Evolutionary conservation across 2,888 invertebrate species (phyloP).

Genomic region (Oxystoma pomonae): DNA sequence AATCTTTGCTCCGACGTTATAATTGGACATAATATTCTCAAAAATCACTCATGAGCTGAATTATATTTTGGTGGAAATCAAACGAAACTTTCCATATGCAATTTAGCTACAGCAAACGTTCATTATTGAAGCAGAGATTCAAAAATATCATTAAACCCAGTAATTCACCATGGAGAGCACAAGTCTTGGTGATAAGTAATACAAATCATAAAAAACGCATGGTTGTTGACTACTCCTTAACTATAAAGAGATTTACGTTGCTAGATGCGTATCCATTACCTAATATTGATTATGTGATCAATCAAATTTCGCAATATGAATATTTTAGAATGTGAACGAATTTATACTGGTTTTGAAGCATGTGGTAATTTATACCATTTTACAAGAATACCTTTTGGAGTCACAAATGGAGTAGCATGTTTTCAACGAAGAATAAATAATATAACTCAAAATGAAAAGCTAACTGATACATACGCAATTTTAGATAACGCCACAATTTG

Average conservation of each 20-base stretch:
- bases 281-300: too few relatives aligned
- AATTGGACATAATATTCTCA: background rate
- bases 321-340: too few relatives aligned
- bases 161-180: slow-evolving; percentile 8
- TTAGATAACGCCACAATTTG: background rate
- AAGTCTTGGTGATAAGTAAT: background rate
- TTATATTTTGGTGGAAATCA: background rate
- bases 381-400: slow-evolving; percentile 5
- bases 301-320: too few relatives aligned
- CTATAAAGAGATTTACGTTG: slow-evolving; percentile 1
- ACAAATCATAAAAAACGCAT: too few relatives aligned
- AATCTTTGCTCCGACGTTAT: background rate
- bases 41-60: background rate
- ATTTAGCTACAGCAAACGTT: too few relatives aligned
- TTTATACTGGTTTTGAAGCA: slow-evolving; percentile 6
- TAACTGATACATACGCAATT: too few relatives aligned
- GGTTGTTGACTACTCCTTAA: slow-evolving; percentile 1
- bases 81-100: too few relatives aligned
- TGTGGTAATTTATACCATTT: slow-evolving; percentile 2
- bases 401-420: slow-evolving; percentile 1
- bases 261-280: too few relatives aligned
- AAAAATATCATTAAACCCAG: slow-evolving; percentile 3
- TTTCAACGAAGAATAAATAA: slow-evolving; percentile 3
- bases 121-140: too few relatives aligned
- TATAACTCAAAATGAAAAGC: background rate